Conservation (phyloP, 2,797 vertebrate species). For the Agapornis canus region DNA sequence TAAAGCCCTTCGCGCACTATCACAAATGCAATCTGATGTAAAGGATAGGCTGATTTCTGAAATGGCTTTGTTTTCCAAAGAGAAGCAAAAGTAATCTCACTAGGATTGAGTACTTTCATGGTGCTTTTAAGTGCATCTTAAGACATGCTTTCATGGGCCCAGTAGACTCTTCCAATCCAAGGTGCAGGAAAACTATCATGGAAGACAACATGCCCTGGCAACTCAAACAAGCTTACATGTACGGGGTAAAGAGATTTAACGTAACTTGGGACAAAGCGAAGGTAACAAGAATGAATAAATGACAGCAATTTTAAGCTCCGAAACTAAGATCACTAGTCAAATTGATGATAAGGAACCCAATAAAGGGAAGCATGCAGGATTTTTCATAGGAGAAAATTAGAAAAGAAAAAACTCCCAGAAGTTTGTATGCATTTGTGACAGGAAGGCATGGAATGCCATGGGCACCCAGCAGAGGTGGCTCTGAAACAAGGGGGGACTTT, state of each 20-base stretch:
- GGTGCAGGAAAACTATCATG: background rate
- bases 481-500: background rate
- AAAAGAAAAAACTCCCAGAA: background rate
- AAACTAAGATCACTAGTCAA: background rate
- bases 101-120: background rate
- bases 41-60: background rate
- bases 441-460: background rate
- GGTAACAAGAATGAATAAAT: background rate
- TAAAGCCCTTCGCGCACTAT: background rate
- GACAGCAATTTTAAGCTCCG: background rate
- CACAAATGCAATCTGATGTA: background rate
- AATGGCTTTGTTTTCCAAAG: background rate
- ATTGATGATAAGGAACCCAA: rapidly evolving
- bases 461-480: background rate
- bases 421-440: background rate
- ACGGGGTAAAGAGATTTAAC: background rate
- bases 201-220: rapidly evolving
- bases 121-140: background rate
- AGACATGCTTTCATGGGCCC: background rate
- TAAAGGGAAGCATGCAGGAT: background rate
- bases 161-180: background rate
- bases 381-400: background rate
- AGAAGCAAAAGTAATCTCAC: background rate
- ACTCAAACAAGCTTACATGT: rapidly evolving
- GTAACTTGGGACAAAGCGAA: background rate